phyloP scores from a whole-genome alignment of 92 coral and sea anemone species.

The Muricea muricata region DNA sequence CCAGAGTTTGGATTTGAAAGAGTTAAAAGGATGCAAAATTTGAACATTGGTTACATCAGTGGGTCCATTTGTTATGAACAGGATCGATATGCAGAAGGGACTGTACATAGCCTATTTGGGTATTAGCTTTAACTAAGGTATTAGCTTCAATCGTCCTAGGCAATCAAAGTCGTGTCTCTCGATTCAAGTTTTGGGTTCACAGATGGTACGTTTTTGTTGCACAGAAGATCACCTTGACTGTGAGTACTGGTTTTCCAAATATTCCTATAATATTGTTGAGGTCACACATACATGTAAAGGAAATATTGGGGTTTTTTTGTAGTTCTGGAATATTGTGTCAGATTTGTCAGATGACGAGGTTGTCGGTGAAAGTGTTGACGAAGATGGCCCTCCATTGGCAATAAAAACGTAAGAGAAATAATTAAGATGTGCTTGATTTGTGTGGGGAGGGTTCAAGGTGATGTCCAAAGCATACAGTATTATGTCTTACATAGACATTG shows the following conservation, averaged over 20 bases:
- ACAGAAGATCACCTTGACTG: neutral
- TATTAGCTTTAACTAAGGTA: no score
- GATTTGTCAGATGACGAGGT: constrained; percentile 91
- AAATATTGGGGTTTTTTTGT: neutral
- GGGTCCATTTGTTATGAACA: no score
- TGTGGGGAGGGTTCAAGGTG: neutral
- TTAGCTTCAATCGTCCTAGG: no score
- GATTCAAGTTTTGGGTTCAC: constrained; percentile 9
- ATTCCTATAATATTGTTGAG: neutral
- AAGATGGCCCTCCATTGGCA: constrained; percentile 80
- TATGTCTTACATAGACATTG: no score
- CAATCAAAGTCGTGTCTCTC: constrained; percentile 10
- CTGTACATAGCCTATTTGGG: no score
- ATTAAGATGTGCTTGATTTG: neutral
- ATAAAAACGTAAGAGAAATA: constrained; percentile 75
- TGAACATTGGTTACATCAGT: no score
- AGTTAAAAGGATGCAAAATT: no score
- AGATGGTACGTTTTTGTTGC: neutral
- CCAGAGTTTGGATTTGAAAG: no score
- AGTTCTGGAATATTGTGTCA: constrained; percentile 85
- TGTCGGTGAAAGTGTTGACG: constrained; percentile 55
- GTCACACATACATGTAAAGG: neutral
- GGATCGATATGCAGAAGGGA: no score
- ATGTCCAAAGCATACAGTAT: no score
- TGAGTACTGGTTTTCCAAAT: neutral